These are phyloP conservation scores for Parnassius smintheus DNA, from an alignment of 2,888 invertebrate species.

Conservation along the genomic window DNA sequence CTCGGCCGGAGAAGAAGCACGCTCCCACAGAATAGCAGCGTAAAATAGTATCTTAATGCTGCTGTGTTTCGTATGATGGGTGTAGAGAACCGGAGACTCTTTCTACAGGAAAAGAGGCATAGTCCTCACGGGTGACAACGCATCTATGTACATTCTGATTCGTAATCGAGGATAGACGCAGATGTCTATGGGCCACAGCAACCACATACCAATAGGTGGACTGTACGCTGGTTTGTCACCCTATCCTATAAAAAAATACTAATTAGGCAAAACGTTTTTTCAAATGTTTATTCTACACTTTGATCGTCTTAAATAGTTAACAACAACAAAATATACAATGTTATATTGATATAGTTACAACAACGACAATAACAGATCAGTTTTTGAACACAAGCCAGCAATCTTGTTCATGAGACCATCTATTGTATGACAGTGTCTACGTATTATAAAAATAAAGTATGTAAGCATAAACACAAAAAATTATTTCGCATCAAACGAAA, in stretches of 20 bases:
- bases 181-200: too few relatives aligned
- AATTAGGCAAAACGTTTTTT: slow-evolving; percentile 36
- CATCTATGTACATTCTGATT: too few relatives aligned
- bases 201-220: too few relatives aligned
- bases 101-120: too few relatives aligned
- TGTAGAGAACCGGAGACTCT: too few relatives aligned
- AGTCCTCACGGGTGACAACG: too few relatives aligned
- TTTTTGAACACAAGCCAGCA: slow-evolving; percentile 51
- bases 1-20: too few relatives aligned
- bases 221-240: too few relatives aligned
- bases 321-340: slow-evolving; percentile 77
- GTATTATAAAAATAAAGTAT: slow-evolving; percentile 11
- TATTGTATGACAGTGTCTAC: background rate
- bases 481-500: background rate
- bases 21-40: too few relatives aligned
- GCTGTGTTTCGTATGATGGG: too few relatives aligned
- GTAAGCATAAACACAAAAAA: slow-evolving; percentile 27
- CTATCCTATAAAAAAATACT: background rate
- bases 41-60: too few relatives aligned
- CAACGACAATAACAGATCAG: slow-evolving; percentile 64
- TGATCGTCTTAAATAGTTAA: slow-evolving; percentile 74
- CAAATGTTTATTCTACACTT: slow-evolving; percentile 74
- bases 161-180: too few relatives aligned
- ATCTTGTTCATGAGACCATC: slow-evolving; percentile 59
- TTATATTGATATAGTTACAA: slow-evolving; percentile 62